Conservation (phyloP, 2,797 vertebrate species). For the Diglossa cyanea region DNA sequence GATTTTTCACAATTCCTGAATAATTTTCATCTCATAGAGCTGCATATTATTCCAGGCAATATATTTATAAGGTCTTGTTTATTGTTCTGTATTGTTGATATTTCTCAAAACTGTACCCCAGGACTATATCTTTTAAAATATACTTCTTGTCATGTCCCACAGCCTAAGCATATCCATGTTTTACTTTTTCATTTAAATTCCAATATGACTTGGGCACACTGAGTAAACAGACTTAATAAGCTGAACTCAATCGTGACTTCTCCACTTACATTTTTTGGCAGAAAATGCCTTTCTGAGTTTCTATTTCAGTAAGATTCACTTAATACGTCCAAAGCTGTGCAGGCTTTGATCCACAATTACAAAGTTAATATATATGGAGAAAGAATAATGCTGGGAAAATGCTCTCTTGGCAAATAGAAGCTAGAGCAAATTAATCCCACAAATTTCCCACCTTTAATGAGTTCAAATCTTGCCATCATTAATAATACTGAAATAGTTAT, state of each 20-base stretch:
- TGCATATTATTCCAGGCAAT: neutral
- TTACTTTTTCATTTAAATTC: conserved; percentile 16
- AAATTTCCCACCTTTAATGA: conserved; percentile 65
- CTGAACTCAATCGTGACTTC: conserved; percentile 63
- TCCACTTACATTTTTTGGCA: conserved; percentile 66
- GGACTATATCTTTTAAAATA: conserved; percentile 7
- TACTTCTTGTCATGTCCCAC: neutral
- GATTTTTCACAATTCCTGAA: neutral
- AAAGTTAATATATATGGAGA: conserved; percentile 55
- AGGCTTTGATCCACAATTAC: conserved; percentile 60
- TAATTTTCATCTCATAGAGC: neutral
- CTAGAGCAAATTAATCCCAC: conserved; percentile 45
- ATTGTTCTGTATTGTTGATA: neutral
- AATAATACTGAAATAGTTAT: conserved; percentile 40
- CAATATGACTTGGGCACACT: conserved; percentile 45
- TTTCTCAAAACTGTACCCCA: neutral
- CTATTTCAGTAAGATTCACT: conserved; percentile 58
- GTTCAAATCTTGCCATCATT: conserved; percentile 31
- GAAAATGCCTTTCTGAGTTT: conserved; percentile 54
- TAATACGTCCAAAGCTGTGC: conserved; percentile 50
- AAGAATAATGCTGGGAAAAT: conserved; percentile 67
- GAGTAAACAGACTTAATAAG: conserved; percentile 67
- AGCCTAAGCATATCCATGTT: neutral
- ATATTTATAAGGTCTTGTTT: neutral
- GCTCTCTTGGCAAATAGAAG: conserved; percentile 49